Conservation (phyloP, 2,113 vertebrate genomes). For the Carassius gibelio region DNA sequence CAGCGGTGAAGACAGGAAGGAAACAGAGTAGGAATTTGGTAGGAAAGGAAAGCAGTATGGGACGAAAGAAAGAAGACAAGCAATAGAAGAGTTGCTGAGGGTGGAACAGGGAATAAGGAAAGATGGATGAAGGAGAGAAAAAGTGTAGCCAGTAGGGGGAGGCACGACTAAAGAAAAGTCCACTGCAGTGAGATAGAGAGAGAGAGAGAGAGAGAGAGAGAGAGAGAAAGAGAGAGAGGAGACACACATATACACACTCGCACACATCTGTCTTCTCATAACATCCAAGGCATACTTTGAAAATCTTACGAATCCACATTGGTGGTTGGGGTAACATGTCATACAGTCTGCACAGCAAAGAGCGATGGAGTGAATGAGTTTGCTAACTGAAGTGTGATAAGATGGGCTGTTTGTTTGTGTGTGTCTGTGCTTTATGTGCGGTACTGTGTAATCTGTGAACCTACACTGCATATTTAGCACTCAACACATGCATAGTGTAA, state of each 20-base stretch:
- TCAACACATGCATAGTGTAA: slow-evolving; percentile 43
- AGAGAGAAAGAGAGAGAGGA: slow-evolving; percentile 3
- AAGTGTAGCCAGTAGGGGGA: slow-evolving; percentile 92
- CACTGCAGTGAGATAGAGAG: slow-evolving; percentile 38
- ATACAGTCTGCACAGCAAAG: background rate
- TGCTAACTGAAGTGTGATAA: slow-evolving; percentile 29
- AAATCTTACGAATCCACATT: slow-evolving; percentile 16
- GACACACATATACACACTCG: background rate
- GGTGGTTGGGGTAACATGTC: slow-evolving; percentile 12
- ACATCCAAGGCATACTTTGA: slow-evolving; percentile 1
- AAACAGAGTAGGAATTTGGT: slow-evolving; percentile 39
- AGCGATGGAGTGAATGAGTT: background rate
- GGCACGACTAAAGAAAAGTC: slow-evolving; percentile 90
- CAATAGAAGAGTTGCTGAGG: background rate
- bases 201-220: background rate
- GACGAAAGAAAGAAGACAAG: slow-evolving; percentile 17
- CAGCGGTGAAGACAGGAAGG: background rate
- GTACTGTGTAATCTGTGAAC: slow-evolving; percentile 49
- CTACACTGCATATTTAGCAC: slow-evolving; percentile 52
- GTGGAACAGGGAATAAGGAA: slow-evolving; percentile 35
- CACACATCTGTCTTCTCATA: slow-evolving; percentile 27
- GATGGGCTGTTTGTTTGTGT: slow-evolving; percentile 22
- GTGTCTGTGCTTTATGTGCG: slow-evolving; percentile 32
- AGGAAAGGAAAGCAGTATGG: slow-evolving; percentile 49
- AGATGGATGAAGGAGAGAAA: slow-evolving; percentile 23